A percentile compares a stretch with the other conserved stretches of the same genome.
Conservation (phyloP, 2,113 vertebrate genomes). For the Spea bombifrons region DNA sequence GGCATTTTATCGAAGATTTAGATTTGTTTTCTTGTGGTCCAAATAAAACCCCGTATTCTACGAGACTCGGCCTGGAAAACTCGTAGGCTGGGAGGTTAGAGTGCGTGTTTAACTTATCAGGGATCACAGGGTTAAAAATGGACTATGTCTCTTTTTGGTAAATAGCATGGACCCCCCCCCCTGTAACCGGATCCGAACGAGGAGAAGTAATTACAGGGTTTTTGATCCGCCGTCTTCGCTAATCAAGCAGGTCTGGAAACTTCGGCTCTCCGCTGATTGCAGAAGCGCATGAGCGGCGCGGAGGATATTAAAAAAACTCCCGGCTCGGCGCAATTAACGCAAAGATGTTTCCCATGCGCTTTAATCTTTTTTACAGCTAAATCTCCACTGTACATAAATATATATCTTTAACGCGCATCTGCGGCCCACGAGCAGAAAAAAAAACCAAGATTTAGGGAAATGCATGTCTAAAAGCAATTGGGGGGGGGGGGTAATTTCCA, state of each 20-base stretch:
- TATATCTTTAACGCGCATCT: background rate
- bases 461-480: background rate
- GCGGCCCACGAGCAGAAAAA: background rate
- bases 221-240: background rate
- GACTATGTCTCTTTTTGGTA: too few relatives aligned
- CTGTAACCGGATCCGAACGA: background rate
- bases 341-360: background rate
- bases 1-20: too few relatives aligned
- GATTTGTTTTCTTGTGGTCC: too few relatives aligned
- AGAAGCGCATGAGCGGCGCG: background rate
- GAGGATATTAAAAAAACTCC: background rate
- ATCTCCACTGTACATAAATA: background rate
- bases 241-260: background rate
- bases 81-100: too few relatives aligned
- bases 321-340: background rate
- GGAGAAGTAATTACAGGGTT: background rate
- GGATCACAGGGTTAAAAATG: too few relatives aligned
- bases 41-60: too few relatives aligned
- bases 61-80: too few relatives aligned
- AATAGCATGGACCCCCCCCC: too few relatives aligned
- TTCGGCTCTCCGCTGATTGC: background rate
- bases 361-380: background rate
- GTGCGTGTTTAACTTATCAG: too few relatives aligned
- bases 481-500: background rate
- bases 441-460: too few relatives aligned